Percentiles rank a stretch among this genome's conserved stretches.
phyloP scores from a whole-genome alignment of 2,113 vertebrate genomes.

The Corynorhinus townsendii region DNA sequence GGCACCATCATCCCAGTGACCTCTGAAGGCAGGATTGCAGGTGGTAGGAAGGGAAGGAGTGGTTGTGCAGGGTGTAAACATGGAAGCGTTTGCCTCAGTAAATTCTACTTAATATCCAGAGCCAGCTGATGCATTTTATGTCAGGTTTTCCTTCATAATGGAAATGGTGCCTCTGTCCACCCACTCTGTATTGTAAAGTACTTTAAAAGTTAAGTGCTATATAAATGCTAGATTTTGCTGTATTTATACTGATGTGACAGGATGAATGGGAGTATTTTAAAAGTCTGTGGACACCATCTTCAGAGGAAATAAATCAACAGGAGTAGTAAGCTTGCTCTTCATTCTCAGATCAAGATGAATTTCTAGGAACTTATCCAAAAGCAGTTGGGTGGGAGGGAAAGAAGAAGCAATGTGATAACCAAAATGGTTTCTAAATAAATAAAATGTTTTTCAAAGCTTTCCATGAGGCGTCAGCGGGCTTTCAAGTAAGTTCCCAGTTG shows the following conservation, averaged over 20 bases:
- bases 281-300: background rate
- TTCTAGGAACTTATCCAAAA: conserved; percentile 47
- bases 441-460: conserved; percentile 78
- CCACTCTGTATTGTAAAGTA: conserved; percentile 19
- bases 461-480: conserved; percentile 74
- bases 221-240: background rate
- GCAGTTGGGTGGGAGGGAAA: conserved; percentile 63
- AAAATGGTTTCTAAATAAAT: conserved; percentile 74
- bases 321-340: conserved; percentile 16
- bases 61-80: background rate
- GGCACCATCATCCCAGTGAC: background rate
- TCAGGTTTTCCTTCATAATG: background rate
- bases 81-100: background rate
- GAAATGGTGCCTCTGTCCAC: conserved; percentile 39
- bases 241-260: conserved; percentile 23
- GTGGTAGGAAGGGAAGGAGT: background rate
- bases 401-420: conserved; percentile 69
- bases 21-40: background rate
- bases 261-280: background rate
- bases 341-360: conserved; percentile 26
- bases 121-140: background rate
- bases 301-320: background rate
- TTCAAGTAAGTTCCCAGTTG: conserved; percentile 72
- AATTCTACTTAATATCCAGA: background rate
- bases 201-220: conserved; percentile 47